A percentile compares a stretch with the other conserved stretches of the same genome.
These are phyloP conservation scores for Macrosiphum euphorbiae DNA, from an alignment of 2,888 invertebrate species.

Conservation along the genomic window DNA sequence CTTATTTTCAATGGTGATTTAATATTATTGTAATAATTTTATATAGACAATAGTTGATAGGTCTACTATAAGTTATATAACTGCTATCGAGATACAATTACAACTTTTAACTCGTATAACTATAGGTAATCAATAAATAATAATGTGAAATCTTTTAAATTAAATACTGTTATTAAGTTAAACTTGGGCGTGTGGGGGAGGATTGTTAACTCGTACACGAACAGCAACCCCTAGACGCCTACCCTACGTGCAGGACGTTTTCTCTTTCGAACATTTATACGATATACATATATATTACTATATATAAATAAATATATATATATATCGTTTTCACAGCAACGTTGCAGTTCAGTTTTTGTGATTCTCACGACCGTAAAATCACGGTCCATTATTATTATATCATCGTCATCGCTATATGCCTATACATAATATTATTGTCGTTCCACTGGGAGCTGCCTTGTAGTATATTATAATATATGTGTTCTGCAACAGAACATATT, in stretches of 20 bases:
- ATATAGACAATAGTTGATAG: not conserved
- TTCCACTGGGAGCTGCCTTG: not conserved
- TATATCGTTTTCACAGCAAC: not conserved
- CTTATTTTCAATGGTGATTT: not conserved
- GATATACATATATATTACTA: not conserved
- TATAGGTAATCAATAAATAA: not conserved
- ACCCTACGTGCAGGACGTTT: not conserved
- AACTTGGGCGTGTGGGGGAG: not conserved
- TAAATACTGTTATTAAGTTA: not conserved
- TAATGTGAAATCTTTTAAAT: not conserved
- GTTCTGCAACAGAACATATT: constrained; percentile 22
- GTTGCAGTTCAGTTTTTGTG: not conserved
- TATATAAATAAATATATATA: not conserved
- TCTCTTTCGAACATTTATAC: not conserved
- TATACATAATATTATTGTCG: constrained; percentile 24
- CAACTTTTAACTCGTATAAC: not conserved
- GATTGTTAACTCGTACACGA: not conserved
- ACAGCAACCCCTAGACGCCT: not conserved
- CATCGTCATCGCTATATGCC: not conserved
- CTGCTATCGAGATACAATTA: not conserved
- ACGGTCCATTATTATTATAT: constrained; percentile 38
- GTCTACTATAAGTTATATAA: not conserved
- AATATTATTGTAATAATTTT: not conserved
- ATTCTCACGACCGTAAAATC: constrained; percentile 61
- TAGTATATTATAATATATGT: not conserved